phyloP scores from a whole-genome alignment of 2,113 vertebrate genomes.

The Hemibagrus wyckioides region DNA sequence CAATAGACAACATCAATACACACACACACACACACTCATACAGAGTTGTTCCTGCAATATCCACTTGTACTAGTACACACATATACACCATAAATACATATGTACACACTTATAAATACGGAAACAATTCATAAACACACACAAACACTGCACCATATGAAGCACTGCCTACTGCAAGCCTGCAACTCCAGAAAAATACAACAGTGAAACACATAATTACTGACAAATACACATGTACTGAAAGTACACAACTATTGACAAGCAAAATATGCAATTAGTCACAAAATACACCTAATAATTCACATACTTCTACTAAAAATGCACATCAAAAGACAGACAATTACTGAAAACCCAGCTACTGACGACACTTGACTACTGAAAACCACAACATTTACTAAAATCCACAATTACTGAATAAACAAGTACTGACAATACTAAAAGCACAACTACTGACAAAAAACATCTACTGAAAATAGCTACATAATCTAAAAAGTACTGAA shows the following conservation, averaged over 20 bases:
- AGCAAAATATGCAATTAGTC: too few relatives aligned
- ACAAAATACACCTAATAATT: not conserved
- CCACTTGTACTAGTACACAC: not conserved
- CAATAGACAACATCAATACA: slow-evolving; percentile 13
- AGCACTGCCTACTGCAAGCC: not conserved
- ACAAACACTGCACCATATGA: not conserved
- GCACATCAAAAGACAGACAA: not conserved
- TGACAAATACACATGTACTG: not conserved
- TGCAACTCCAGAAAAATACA: not conserved
- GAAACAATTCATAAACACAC: not conserved
- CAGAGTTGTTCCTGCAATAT: not conserved
- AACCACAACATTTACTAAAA: not conserved
- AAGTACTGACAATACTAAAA: not conserved
- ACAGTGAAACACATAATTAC: not conserved
- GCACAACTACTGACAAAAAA: not conserved
- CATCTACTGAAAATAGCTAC: not conserved
- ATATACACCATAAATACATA: not conserved
- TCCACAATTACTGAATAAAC: not conserved
- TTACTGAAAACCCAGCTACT: not conserved
- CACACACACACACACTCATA: slow-evolving; percentile 5
- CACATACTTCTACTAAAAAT: not conserved
- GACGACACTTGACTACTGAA: not conserved
- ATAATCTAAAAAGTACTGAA: not conserved
- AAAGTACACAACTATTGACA: too few relatives aligned
- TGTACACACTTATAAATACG: not conserved